A percentile compares a stretch with the other conserved stretches of the same genome.
Conservation (phyloP, 2,888 invertebrate species). For the Apoda limacodes region DNA sequence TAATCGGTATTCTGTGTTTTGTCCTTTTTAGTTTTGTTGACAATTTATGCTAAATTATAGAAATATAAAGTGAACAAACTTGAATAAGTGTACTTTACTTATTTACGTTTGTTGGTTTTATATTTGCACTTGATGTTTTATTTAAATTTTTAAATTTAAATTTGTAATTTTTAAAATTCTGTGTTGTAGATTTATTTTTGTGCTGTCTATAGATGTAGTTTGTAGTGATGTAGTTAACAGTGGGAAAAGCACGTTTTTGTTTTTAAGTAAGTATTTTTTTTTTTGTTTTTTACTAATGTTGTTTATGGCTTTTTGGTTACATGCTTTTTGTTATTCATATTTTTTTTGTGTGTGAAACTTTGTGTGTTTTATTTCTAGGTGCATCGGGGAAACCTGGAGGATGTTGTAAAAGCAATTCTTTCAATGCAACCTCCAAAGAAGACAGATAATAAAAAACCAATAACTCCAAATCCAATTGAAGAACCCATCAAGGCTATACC, state of each 20-base stretch:
- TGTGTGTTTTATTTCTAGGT: slow-evolving; percentile 59
- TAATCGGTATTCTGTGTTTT: too few species aligned
- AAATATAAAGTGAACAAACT: too few species aligned
- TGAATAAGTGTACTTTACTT: too few species aligned
- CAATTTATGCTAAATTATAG: too few species aligned
- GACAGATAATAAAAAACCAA: slow-evolving; percentile 36
- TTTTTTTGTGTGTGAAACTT: slow-evolving; percentile 9
- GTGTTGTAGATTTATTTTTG: too few species aligned
- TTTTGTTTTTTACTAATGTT: slow-evolving; percentile 13
- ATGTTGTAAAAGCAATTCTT: slow-evolving; percentile 53
- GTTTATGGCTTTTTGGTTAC: slow-evolving; percentile 7
- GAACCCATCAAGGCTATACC: slow-evolving; percentile 30
- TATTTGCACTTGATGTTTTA: too few species aligned
- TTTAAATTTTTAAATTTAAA: too few species aligned
- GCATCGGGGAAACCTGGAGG: slow-evolving; percentile 68
- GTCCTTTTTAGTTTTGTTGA: too few species aligned
- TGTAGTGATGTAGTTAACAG: slow-evolving; percentile 17
- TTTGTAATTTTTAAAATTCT: too few species aligned
- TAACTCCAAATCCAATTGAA: slow-evolving; percentile 30
- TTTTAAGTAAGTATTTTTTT: slow-evolving; percentile 21
- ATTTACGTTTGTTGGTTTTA: too few species aligned
- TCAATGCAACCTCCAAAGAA: slow-evolving; percentile 55
- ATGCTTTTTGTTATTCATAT: slow-evolving; percentile 9
- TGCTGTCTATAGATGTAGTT: too few species aligned
- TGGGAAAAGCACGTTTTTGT: slow-evolving; percentile 8